A percentile compares a stretch with the other conserved stretches of the same genome.
Conservation (phyloP, 2,113 vertebrate species). For the Anser brachyrhynchus region DNA sequence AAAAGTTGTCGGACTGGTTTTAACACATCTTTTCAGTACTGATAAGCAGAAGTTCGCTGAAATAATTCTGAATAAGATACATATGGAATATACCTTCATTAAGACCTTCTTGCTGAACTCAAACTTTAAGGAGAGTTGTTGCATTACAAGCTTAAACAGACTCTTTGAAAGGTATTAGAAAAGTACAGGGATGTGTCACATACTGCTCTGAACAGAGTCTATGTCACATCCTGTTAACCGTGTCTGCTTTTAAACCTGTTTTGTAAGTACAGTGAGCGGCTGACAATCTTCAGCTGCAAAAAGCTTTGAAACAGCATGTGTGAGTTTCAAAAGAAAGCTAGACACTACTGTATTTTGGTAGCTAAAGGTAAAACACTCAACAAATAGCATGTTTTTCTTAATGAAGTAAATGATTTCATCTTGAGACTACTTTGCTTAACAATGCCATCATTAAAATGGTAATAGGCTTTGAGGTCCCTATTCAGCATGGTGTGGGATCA, state of each 20-base stretch:
- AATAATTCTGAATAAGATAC: conserved; percentile 65
- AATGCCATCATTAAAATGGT: conserved; percentile 33
- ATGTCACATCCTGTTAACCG: conserved; percentile 66
- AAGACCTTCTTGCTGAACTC: neutral
- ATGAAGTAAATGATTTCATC: conserved; percentile 35
- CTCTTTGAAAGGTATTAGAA: neutral
- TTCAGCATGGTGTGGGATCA: neutral
- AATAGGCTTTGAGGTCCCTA: conserved; percentile 38
- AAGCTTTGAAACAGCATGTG: conserved; percentile 42
- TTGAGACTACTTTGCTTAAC: conserved; percentile 31
- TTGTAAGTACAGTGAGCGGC: conserved; percentile 50
- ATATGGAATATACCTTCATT: conserved; percentile 24
- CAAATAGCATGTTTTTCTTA: conserved; percentile 18
- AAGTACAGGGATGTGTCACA: neutral
- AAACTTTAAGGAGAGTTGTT: neutral
- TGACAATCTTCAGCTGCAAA: conserved; percentile 57
- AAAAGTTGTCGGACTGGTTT: conserved; percentile 82
- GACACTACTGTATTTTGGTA: neutral
- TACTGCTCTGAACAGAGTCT: conserved; percentile 11
- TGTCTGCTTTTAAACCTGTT: conserved; percentile 71
- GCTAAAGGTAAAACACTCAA: conserved; percentile 19
- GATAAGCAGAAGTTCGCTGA: conserved; percentile 76
- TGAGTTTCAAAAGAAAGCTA: conserved; percentile 1
- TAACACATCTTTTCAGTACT: conserved; percentile 78
- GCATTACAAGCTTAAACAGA: neutral